These are phyloP conservation scores for Cherax quadricarinatus DNA, from an alignment of 1,140 invertebrate genomes.

Conservation along the genomic window DNA sequence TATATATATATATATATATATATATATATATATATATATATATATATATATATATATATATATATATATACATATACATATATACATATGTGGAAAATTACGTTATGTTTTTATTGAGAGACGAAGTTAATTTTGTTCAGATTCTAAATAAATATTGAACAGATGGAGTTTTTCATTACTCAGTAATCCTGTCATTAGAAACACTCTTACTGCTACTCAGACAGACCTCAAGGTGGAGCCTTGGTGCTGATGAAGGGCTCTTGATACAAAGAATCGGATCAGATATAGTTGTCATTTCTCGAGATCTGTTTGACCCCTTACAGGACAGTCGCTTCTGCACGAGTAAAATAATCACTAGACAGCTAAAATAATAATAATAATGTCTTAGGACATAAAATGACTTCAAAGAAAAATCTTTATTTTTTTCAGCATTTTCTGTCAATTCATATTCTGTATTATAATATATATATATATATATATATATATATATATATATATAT, in stretches of 20 bases:
- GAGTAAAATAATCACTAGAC: too few species aligned
- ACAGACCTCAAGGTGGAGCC: too few species aligned
- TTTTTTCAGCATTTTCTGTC: too few species aligned
- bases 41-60: conserved; percentile 16
- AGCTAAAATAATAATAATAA: too few species aligned
- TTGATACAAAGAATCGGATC: too few species aligned
- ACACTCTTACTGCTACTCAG: too few species aligned
- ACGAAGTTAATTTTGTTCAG: conserved; percentile 62
- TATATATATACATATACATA: not conserved
- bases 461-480: not conserved
- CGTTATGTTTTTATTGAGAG: conserved; percentile 48
- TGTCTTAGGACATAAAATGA: not conserved
- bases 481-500: too few species aligned
- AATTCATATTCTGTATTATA: not conserved
- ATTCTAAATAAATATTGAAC: conserved; percentile 71
- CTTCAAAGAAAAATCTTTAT: not conserved
- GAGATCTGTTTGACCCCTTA: too few species aligned
- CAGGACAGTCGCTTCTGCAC: too few species aligned
- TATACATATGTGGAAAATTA: not conserved
- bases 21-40: conserved; percentile 12
- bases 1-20: conserved; percentile 16
- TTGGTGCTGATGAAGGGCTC: too few species aligned
- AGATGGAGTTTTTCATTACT: conserved; percentile 26
- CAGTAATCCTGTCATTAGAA: not conserved
- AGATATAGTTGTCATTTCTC: too few species aligned